Conservation (phyloP, 2,888 invertebrate genomes). For the Drosophila maculinotata region DNA sequence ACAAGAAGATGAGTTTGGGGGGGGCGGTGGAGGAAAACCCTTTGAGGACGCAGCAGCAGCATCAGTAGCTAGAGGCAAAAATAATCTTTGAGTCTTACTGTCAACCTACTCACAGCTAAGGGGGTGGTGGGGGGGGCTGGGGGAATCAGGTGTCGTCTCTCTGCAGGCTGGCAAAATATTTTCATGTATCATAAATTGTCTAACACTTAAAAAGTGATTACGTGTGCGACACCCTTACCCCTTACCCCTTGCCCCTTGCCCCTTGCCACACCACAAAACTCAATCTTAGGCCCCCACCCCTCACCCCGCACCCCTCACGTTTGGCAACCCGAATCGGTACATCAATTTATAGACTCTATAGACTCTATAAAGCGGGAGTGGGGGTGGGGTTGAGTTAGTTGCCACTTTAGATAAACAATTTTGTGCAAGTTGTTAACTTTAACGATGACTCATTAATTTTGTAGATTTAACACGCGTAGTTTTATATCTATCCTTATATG, state of each 20-base stretch:
- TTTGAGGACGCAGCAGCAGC: constrained; percentile 54
- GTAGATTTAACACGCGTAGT: constrained; percentile 55
- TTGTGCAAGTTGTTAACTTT: constrained; percentile 79
- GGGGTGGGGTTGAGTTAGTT: constrained; percentile 31
- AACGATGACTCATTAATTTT: constrained; percentile 81
- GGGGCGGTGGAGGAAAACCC: constrained; percentile 43
- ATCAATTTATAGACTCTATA: constrained; percentile 64
- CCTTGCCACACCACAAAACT: constrained; percentile 13
- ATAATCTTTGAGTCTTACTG: constrained; percentile 72
- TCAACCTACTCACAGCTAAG: constrained; percentile 36
- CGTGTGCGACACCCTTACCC: constrained; percentile 67
- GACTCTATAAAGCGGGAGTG: background rate
- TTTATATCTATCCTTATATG: constrained; percentile 32
- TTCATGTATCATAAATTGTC: constrained; percentile 81
- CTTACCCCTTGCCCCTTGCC: background rate
- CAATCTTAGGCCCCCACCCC: constrained; percentile 16
- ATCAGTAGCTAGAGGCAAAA: constrained; percentile 43
- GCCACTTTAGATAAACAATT: constrained; percentile 78
- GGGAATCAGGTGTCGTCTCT: constrained; percentile 40
- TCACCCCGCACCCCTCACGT: too few relatives aligned
- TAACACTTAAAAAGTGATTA: constrained; percentile 82
- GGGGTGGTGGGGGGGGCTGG: background rate
- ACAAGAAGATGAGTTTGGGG: constrained; percentile 11
- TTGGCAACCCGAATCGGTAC: constrained; percentile 39
- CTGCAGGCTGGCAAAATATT: constrained; percentile 55